Evolutionary conservation across 2,888 invertebrate genomes (phyloP), one percentile per base, ranked within the genome.

Genomic region (Hydriomena furcata): DNA sequence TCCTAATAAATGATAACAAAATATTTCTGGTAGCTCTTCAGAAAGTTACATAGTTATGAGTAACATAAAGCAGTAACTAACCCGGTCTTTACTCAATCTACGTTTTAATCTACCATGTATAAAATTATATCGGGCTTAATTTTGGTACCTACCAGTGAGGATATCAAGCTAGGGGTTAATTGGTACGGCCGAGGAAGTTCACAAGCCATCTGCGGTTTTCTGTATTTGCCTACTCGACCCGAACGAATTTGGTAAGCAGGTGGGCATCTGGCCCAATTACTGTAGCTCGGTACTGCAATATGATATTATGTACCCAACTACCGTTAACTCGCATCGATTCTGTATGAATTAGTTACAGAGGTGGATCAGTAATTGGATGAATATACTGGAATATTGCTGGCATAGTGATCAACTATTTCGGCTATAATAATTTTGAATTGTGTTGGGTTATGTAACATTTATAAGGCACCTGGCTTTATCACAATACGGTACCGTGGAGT

Each of bases 121-220:
- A 70, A 81, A 77, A 83, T 84, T 79, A 82, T 77, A 78, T 77
- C 69, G 75, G 67, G 79, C 76, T 76, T 79, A 81, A 83, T 83
- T 82, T 81, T 73, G 80, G 78, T 76, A 76, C 76, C 82, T 76
- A 69, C 68, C 68, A 43, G 56, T 58, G 62, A 63, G 68, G 63
- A 61, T 60, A 65, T 65, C 70, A 66, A 43, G 61, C 64, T 17
- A 60, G 67, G 70, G 80, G 77, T 78, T 82, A 82, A 84, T 83
- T 83, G 76, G 79, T 73, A 68, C 66, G 64, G 65, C 65, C 62
- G 71, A 43, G 69, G 61, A 81, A 81, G 71, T 82, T 81, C 66
- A 68, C 73, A 72, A 76, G 76, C 76, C 75, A 71, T 84, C 76
- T 82, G 82, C 66, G 79, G 82, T 78, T 79, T 73, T 67, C 73